Percentiles rank a stretch among this genome's conserved stretches.
Evolutionary conservation across 2,888 invertebrate genomes (phyloP).

Genomic region (Ormia ochracea): DNA sequence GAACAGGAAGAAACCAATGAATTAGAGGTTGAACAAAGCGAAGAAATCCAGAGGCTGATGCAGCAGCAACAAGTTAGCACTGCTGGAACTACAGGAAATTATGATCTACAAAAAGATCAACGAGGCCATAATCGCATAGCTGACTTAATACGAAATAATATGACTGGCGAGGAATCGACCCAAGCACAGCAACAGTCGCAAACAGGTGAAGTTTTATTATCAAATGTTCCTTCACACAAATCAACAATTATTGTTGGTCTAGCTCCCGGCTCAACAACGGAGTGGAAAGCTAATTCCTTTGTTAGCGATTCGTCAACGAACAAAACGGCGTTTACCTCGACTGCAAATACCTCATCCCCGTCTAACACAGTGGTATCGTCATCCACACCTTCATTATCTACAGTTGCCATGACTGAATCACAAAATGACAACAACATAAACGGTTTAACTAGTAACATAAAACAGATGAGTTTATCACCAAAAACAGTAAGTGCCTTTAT

Average conservation of each 20-base stretch:
- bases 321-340: conserved; percentile 54
- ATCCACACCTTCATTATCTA: conserved; percentile 61
- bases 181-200: conserved; percentile 36
- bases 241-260: conserved; percentile 55
- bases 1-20: conserved; percentile 77
- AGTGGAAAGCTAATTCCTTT: conserved; percentile 51
- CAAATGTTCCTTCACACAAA: conserved; percentile 42
- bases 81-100: conserved; percentile 36
- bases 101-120: conserved; percentile 39
- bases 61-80: conserved; percentile 54
- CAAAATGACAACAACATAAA: conserved; percentile 70
- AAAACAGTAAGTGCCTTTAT: conserved; percentile 70
- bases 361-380: conserved; percentile 47
- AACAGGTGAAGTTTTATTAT: conserved; percentile 40
- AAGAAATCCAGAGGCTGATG: conserved; percentile 70
- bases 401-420: conserved; percentile 65
- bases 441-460: conserved; percentile 70
- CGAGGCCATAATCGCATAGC: conserved; percentile 25
- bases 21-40: conserved; percentile 75
- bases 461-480: conserved; percentile 71
- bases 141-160: conserved; percentile 46
- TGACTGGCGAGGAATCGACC: conserved; percentile 32
- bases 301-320: conserved; percentile 40
- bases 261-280: conserved; percentile 54
- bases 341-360: conserved; percentile 44